Base-by-base conservation (phyloP, 64 coral and sea anemone genomes). In the Montipora sp. region DNA sequence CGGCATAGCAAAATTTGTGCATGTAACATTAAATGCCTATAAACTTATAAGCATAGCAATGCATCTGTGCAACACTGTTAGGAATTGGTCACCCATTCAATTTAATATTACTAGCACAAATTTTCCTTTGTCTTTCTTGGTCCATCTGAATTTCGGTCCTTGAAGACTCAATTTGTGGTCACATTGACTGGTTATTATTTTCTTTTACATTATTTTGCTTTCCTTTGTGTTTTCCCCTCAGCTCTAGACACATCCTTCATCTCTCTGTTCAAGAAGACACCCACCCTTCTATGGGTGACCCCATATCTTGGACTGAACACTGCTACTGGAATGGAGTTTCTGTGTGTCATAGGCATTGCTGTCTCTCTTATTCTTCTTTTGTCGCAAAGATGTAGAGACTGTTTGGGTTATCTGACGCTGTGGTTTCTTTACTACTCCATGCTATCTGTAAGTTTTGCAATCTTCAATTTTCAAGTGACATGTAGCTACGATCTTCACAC, bases 381-480 rank as follows among this genome's bases (percentile, higher is more conserved):
- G 5, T 99, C 94, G 5, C 92, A 93, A 27, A 92, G 98, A 60
- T 96, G 92, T 60, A 51, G 98, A 55, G 92, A 99, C 67, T 87
- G 83, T 27, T 55, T 96, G 2, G 66, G 36, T 44, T 99, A 92
- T 48, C 89, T 96, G 23, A 45, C 89, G 14, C 67, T 99, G 7
- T 99, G 95, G 95, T 80, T 96, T 18, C 80, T 99, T 1, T 99
- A 99, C 83, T 99, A 94, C 51, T 99, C 98, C 8, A 48, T 96
- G 55, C 83, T 94, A 19, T 78, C 93, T 67, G 98, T 96, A 45
- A 84, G 77, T 77, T 36, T 36, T 36, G 36, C 36, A 36, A 36
- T 36, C 36, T 36, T 36, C 36, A 36, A 36, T 36, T 36, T 36
- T 36, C 36, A 36, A 36, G 36, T 36, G 36, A 36, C 36, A 36